These are phyloP conservation scores for Leptosomus discolor DNA, from an alignment of 2,113 vertebrate genomes.

Conservation along the genomic window DNA sequence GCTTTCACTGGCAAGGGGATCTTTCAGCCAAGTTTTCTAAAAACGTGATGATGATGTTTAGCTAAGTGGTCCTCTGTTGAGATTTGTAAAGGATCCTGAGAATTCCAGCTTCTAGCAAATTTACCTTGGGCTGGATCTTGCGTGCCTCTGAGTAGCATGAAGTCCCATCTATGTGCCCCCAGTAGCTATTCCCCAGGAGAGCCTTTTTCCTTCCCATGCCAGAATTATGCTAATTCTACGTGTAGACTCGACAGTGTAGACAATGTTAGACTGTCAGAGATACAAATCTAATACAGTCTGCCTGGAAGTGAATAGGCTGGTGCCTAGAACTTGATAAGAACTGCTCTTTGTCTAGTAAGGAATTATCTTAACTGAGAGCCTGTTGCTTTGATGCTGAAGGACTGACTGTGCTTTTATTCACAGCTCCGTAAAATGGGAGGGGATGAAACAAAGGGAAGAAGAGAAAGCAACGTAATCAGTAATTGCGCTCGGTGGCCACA, in stretches of 20 bases:
- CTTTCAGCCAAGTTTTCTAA: slow-evolving; percentile 26
- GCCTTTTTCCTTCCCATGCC: neutral
- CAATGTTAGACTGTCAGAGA: neutral
- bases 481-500: neutral
- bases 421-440: neutral
- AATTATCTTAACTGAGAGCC: neutral
- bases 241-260: neutral
- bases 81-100: neutral
- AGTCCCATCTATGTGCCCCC: neutral
- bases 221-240: neutral
- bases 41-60: slow-evolving; percentile 17
- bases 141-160: neutral
- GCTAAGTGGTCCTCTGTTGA: neutral
- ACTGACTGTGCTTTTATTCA: neutral
- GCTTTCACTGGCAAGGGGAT: slow-evolving; percentile 1
- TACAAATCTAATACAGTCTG: neutral
- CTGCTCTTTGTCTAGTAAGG: neutral
- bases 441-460: neutral
- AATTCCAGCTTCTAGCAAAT: neutral
- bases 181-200: neutral
- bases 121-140: neutral
- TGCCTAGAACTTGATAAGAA: neutral
- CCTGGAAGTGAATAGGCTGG: neutral
- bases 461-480: neutral
- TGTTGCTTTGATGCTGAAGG: neutral